A percentile compares a stretch with the other conserved stretches of the same genome.
Conservation (phyloP, 1,140 invertebrate species). For the Antheraea mylitta region DNA sequence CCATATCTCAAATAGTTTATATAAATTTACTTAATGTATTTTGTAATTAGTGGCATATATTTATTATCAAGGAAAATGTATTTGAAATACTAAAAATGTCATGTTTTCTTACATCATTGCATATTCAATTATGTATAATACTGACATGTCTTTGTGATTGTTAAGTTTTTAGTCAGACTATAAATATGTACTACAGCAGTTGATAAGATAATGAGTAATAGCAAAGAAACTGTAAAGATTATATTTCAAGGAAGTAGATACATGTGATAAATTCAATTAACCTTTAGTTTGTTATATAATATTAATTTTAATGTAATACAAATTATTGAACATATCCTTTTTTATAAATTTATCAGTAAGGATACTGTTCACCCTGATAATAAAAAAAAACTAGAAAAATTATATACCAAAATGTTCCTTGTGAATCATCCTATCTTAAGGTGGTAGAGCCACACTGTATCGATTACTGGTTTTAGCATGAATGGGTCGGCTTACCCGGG, state of each 20-base stretch:
- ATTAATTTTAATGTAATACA: slow-evolving; percentile 3
- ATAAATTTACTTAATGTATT: neutral
- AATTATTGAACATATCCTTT: neutral
- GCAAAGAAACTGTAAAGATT: slow-evolving; percentile 56
- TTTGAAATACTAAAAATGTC: neutral
- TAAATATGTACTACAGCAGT: slow-evolving; percentile 53
- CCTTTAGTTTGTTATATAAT: slow-evolving; percentile 24
- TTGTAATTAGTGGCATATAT: slow-evolving; percentile 2
- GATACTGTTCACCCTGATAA: no score
- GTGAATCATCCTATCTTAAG: no score
- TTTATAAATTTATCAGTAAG: no score
- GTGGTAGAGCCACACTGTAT: no score
- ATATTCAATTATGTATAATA: neutral
- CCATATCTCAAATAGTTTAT: neutral
- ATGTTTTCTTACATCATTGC: neutral
- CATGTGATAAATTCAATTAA: slow-evolving; percentile 32
- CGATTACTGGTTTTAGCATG: no score
- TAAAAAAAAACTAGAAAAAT: no score
- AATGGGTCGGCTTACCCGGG: no score
- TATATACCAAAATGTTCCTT: no score
- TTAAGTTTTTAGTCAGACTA: slow-evolving; percentile 45
- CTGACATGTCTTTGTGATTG: neutral
- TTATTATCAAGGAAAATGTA: neutral
- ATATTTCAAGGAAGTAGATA: slow-evolving; percentile 53
- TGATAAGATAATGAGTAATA: slow-evolving; percentile 75